Percentiles rank a stretch among this genome's conserved stretches.
These are phyloP conservation scores for Bujurquina vittata DNA, from an alignment of 2,113 vertebrate genomes.

Conservation along the genomic window DNA sequence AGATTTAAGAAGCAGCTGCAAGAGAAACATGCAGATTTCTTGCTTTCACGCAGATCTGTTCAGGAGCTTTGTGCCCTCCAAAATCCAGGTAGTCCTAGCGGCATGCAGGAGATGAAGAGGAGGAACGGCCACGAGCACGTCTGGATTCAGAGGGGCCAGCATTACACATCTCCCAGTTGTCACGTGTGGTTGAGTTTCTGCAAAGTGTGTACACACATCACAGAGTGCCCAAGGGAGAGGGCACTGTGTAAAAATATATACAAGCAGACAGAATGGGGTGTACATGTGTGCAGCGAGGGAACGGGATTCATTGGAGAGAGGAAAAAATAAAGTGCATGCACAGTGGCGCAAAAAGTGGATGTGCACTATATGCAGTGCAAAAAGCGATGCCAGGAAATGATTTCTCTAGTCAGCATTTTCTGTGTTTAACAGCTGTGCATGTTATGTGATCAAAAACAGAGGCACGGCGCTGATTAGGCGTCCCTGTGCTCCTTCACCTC, in stretches of 20 bases:
- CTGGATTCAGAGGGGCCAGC: slow-evolving; percentile 8
- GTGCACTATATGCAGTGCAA: too few relatives aligned
- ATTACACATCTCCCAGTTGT: slow-evolving; percentile 4
- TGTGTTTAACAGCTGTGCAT: too few relatives aligned
- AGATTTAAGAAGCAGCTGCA: not conserved
- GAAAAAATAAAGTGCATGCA: fast-evolving
- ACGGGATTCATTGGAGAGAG: not conserved
- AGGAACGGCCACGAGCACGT: not conserved
- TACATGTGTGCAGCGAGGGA: not conserved
- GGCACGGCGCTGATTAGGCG: too few relatives aligned
- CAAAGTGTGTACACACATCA: slow-evolving; percentile 24
- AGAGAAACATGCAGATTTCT: not conserved
- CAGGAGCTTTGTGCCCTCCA: not conserved
- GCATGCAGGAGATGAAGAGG: not conserved
- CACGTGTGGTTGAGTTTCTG: slow-evolving; percentile 54
- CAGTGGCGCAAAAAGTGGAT: too few relatives aligned
- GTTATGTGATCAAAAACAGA: too few relatives aligned
- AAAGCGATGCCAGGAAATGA: too few relatives aligned
- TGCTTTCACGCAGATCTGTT: not conserved
- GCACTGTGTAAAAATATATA: slow-evolving; percentile 52
- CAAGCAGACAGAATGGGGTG: slow-evolving; percentile 68
- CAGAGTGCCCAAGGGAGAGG: slow-evolving; percentile 47
- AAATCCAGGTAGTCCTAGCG: not conserved
- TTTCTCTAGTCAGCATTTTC: too few relatives aligned
- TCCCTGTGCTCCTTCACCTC: too few relatives aligned